These are phyloP conservation scores for Trichopria drosophilae DNA, from an alignment of 2,888 invertebrate species.

Conservation along the genomic window DNA sequence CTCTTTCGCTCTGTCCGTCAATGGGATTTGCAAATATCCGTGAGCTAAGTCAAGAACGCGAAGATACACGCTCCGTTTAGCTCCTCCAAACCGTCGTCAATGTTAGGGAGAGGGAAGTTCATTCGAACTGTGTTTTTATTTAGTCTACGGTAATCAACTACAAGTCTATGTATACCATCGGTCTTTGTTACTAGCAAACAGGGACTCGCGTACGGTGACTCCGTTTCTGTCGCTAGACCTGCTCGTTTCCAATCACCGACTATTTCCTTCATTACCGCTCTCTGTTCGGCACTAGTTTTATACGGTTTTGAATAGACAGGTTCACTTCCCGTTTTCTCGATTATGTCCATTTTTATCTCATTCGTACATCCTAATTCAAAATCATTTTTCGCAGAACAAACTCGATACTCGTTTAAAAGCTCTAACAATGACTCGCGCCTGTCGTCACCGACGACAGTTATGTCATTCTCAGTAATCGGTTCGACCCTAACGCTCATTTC, in stretches of 20 bases:
- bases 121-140: constrained; percentile 18
- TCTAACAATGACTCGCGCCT: background rate
- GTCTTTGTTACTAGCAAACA: background rate
- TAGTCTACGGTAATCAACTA: constrained; percentile 24
- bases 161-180: constrained; percentile 18
- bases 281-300: constrained; percentile 4
- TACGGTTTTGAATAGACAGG: constrained; percentile 20
- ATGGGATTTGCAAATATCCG: constrained; percentile 33
- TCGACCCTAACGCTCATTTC: constrained; percentile 4
- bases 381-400: background rate
- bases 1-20: constrained; percentile 16
- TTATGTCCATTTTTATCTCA: constrained; percentile 13
- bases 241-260: constrained; percentile 12
- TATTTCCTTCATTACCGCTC: constrained; percentile 8
- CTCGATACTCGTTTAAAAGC: constrained; percentile 14
- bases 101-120: too few species aligned
- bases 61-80: constrained; percentile 25
- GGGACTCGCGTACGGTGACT: background rate
- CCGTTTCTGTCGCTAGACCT: background rate
- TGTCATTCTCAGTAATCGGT: constrained; percentile 2
- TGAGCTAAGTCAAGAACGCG: constrained; percentile 19
- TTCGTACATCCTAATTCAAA: constrained; percentile 16
- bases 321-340: constrained; percentile 5
- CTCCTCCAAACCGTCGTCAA: constrained; percentile 29
- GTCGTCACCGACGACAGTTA: background rate